Evolutionary conservation across 2,888 invertebrate species (phyloP), one percentile per base, ranked within the genome.

Genomic region (Subacronicta megacephala): DNA sequence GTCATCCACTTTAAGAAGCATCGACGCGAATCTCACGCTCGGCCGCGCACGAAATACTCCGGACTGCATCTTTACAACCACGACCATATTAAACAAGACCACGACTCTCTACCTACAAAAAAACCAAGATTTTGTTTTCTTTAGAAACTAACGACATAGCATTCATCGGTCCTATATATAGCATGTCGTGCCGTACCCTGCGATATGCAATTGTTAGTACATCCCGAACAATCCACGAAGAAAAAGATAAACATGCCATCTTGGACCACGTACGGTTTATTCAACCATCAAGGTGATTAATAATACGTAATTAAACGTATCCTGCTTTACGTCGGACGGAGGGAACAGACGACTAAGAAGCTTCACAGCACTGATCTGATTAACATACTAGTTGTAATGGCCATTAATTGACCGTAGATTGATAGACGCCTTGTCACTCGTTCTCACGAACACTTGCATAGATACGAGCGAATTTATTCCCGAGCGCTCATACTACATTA

Each of bases 1-100:
- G 85, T 88, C 88, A 88, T 87, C 79, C 79, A 77, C 75, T 80
- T 75, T 81, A 78, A 83, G 80, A 75, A 84, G 79, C 76, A 69
- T 62, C 53, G 77, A 72, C 64, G 74, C 79, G 69, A 77, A 75
- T 73, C 72, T 71, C 74, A 75, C 73, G 70, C 74, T 78, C 70
- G 37, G 55, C 53, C 64, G 65, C 69, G 78, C 78, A 77, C 75
- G 77, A 76, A 77, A 65, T 64, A 69, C 71, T 65, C 62, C 61
- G 65, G 69, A 66, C 71, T 72, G 71, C 75, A 77, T 75, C 72
- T 72, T 71, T 62, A 70, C 70, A 66, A 69, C 74, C 71, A 77
- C 75, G 67, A 75, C 73, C 73, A 77, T 75, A 75, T 73, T 77
- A 73, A 80, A 81, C 72, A 70, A 77, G 75, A 75, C 70, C 78